Base-by-base conservation (phyloP, 2,888 invertebrate genomes). In the Harpagoxenus sublaevis region DNA sequence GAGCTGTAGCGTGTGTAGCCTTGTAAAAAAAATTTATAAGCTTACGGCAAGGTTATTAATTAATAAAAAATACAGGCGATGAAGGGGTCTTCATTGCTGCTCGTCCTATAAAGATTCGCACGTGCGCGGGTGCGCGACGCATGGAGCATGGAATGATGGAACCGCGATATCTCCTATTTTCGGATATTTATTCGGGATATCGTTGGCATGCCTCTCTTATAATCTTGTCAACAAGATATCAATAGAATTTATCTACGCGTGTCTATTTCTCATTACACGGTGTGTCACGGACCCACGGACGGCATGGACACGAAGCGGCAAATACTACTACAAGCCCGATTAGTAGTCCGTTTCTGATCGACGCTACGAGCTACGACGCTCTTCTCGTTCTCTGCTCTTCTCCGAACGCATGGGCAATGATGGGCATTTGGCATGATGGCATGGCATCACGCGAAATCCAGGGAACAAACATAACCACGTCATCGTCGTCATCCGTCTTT, bases 401-500 rank as follows among this genome's bases (percentile, higher is more conserved):
- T 8, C 6, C 51, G 31, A 70, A 70, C 35, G 31, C 12, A 12
- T 51, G 3, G 35, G 8, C 6, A 6, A 6, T 35, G n/a, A n/a
- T n/a, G n/a, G n/a, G n/a, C n/a, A n/a, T n/a, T n/a, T n/a, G n/a
- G n/a, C n/a, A n/a, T n/a, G n/a, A n/a, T n/a, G n/a, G n/a, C n/a
- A n/a, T 35, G 35, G 42, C 4, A 70, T 35, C 68, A 9, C 18
- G 9, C 42, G 35, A n/a, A 35, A 15, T 35, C 6, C 35, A 35
- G 35, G 6, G 6, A 53, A 23, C 15, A 6, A 70, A 35, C 70
- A 70, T 70, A 35, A 70, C 70, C 70, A 70, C 5, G n/a, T 70
- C 35, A n/a, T n/a, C n/a, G n/a, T n/a, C n/a, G n/a, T n/a, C n/a
- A n/a, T n/a, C n/a, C 1, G 12, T 51, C n/a, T 8, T 15, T 35